Evolutionary conservation across 2,888 invertebrate genomes (phyloP), one percentile per base, ranked within the genome.

Genomic region (Diaprepes abbreviatus): DNA sequence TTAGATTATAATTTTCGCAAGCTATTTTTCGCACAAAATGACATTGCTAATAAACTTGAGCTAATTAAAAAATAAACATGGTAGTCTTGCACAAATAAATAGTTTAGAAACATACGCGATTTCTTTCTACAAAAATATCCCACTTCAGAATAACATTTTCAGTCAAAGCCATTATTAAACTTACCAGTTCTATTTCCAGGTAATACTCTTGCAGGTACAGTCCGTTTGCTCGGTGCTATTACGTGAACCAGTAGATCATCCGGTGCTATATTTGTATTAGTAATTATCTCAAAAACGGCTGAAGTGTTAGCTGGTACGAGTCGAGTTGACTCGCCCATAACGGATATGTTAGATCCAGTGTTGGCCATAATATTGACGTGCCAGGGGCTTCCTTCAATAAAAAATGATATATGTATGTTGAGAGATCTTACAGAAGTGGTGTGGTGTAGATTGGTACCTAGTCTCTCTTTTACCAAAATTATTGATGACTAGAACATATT

Each of bases 221-320:
- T 91, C 70, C 93, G 89, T 80, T 96, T 93, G 66, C 93, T 93
- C 9, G 96, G 96, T 68, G 95, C 93, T 86, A 91, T 87, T 71
- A 92, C 92, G 78, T 90, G 89, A 73, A 91, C 91, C 76, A 88
- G 85, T 78, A 87, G 84, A 81, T 88, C 88, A 79, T 87, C 87
- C 71, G 87, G 86, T 63, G 85, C 85, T 35, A 87, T 84, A 80
- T 85, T 86, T 75, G 86, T 82, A 48, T 86, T 88, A 71, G 93
- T 92, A 76, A 93, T 91, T 76, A 96, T 91, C 83, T 96, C 96
- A 86, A 97, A 97, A 82, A 93, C 90, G 79, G 96, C 94, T 78
- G 94, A 90, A 80, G 92, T 90, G 83, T 95, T 93, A 75, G 96
- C 95, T 78, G 96, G 94, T 79, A 96, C 95, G 81, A 96, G 89